Conservation (phyloP, 1,140 invertebrate genomes). For the Drosophila pallidifrons region DNA sequence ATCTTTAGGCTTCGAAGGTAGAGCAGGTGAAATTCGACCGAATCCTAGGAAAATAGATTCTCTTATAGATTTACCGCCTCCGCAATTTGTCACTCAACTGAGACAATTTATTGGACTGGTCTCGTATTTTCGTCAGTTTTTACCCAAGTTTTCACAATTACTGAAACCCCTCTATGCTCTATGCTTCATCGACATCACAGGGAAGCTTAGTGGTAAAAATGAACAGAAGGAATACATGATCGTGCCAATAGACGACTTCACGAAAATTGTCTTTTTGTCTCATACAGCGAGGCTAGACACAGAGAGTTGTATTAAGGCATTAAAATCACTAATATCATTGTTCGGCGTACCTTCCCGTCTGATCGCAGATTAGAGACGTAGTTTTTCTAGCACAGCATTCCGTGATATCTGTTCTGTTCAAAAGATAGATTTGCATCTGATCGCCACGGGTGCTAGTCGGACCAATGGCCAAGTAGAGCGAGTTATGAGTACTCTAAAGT, state of each 20-base stretch:
- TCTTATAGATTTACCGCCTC: too few relatives aligned
- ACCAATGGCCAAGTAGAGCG: neutral
- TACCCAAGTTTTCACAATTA: neutral
- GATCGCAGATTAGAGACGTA: neutral
- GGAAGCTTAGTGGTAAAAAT: constrained; percentile 19
- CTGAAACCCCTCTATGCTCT: neutral
- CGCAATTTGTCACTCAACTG: too few relatives aligned
- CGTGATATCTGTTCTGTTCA: constrained; percentile 10
- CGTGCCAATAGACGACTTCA: constrained; percentile 1
- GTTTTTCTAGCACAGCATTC: constrained; percentile 3
- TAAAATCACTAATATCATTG: neutral
- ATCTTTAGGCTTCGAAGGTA: neutral
- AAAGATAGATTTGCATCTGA: constrained; percentile 27
- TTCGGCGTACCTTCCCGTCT: neutral
- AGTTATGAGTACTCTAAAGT: neutral
- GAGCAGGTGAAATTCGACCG: neutral
- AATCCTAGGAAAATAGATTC: neutral
- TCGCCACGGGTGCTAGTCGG: neutral
- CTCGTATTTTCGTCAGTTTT: constrained; percentile 9
- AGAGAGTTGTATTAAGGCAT: neutral
- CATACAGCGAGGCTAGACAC: neutral
- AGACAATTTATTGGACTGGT: too few relatives aligned
- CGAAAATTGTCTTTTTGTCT: neutral
- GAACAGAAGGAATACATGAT: constrained; percentile 4
- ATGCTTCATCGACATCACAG: constrained; percentile 12